Evolutionary conservation across 2,113 vertebrate genomes (phyloP).

Genomic region (Tragelaphus scriptus): DNA sequence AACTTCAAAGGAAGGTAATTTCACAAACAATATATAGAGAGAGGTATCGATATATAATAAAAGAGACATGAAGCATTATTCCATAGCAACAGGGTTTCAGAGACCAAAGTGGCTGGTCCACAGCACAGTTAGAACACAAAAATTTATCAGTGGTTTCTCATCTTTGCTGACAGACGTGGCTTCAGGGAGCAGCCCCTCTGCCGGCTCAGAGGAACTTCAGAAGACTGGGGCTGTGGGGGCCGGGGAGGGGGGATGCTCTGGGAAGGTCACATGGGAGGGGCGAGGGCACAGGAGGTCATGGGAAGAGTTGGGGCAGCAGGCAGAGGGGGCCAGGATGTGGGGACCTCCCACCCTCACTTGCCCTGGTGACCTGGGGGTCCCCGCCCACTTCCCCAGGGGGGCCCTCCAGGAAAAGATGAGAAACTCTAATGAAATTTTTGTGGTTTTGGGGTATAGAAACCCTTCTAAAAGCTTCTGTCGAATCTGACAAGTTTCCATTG

Average conservation of each 20-base stretch:
- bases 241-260: not conserved
- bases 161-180: slow-evolving; percentile 86
- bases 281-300: accelerated
- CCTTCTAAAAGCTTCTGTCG: slow-evolving; percentile 99
- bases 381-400: not conserved
- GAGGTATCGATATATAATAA: slow-evolving; percentile 47
- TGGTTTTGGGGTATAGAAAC: slow-evolving; percentile 98
- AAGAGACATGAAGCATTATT: slow-evolving; percentile 96
- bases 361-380: not conserved
- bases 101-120: slow-evolving; percentile 97
- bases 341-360: not conserved
- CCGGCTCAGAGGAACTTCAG: not conserved
- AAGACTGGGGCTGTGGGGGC: not conserved
- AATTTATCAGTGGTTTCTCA: slow-evolving; percentile 99
- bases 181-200: not conserved
- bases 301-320: not conserved
- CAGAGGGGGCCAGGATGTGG: not conserved
- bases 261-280: not conserved
- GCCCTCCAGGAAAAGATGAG: slow-evolving; percentile 91
- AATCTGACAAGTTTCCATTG: slow-evolving; percentile 99
- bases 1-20: slow-evolving; percentile 93
- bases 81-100: slow-evolving; percentile 99
- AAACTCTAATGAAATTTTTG: slow-evolving; percentile 99
- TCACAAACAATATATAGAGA: slow-evolving; percentile 95
- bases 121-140: slow-evolving; percentile 99